Evolutionary conservation across 37 sponge, comb jelly and placozoan species (phyloP).

Genomic region (Cliona cf. orientalis): DNA sequence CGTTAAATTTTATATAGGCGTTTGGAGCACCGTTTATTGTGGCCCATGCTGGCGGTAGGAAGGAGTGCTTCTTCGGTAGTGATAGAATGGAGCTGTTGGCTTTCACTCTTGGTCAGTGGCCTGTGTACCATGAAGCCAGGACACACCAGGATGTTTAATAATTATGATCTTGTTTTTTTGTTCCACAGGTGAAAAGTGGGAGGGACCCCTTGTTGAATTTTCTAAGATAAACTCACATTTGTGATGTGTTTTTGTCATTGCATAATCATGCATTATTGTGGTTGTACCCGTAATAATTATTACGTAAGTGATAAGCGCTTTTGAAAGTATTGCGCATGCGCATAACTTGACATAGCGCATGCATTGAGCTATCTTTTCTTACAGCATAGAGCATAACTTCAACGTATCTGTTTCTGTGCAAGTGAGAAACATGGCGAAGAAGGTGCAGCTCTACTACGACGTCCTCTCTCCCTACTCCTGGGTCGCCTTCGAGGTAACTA

Average conservation of each 20-base stretch:
- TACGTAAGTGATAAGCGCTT: no score
- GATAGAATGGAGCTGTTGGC: constrained; percentile 75
- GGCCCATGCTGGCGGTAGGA: constrained; percentile 47
- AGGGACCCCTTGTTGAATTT: constrained; percentile 62
- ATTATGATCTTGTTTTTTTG: not conserved
- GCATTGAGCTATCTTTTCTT: no score
- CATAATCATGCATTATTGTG: no score
- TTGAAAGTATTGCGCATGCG: no score
- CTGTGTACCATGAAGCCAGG: not conserved
- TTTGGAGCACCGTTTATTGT: constrained; percentile 79
- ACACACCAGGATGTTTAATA: no score
- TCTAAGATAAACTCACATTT: no score
- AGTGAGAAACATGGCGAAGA: not conserved
- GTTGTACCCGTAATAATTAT: no score
- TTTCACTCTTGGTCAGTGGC: constrained; percentile 48
- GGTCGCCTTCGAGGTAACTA: constrained; percentile 79
- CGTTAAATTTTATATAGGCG: no score
- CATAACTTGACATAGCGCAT: no score
- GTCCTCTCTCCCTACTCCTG: constrained; percentile 77
- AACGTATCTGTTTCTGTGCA: no score
- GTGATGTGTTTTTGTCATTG: no score
- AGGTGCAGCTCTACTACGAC: constrained; percentile 73
- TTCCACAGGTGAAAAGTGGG: constrained; percentile 62
- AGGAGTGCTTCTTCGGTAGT: constrained; percentile 57
- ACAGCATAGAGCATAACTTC: no score